These are phyloP conservation scores for Drosophila nasuta DNA, from an alignment of 1,140 invertebrate genomes.

Conservation along the genomic window DNA sequence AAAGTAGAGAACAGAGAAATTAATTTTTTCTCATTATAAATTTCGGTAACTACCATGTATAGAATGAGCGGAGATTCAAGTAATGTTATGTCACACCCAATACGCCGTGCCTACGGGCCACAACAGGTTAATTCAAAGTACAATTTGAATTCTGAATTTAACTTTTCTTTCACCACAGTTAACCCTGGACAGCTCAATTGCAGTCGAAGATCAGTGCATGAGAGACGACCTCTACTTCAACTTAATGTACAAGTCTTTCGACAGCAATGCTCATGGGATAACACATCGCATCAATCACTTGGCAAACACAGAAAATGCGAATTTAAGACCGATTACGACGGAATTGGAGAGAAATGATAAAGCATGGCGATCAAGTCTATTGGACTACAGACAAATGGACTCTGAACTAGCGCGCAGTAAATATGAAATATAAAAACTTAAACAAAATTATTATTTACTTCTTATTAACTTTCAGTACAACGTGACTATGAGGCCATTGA, in stretches of 20 bases:
- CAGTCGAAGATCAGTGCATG: constrained; percentile 9
- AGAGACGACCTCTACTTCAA: constrained; percentile 28
- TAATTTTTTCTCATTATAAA: constrained; percentile 12
- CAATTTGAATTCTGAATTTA: not conserved
- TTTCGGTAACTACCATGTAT: constrained; percentile 35
- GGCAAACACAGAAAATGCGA: not conserved
- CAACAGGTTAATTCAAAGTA: not conserved
- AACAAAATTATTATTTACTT: not conserved
- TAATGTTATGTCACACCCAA: constrained; percentile 4
- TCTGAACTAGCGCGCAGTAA: constrained; percentile 23
- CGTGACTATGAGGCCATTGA: constrained; percentile 13
- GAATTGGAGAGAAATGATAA: constrained; percentile 28
- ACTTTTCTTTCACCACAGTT: not conserved
- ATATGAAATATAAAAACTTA: not conserved
- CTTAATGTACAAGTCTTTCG: constrained; percentile 27
- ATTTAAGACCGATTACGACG: not conserved
- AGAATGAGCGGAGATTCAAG: constrained; percentile 11
- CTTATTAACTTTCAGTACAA: constrained; percentile 15
- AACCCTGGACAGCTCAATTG: not conserved
- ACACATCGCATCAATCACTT: not conserved
- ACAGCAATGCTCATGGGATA: not conserved
- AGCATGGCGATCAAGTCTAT: constrained; percentile 12
- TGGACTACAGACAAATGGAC: constrained; percentile 14
- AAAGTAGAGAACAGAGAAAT: not conserved
- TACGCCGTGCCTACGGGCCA: not conserved